Evolutionary conservation across 2,888 invertebrate genomes (phyloP), one percentile per base, ranked within the genome.

Genomic region (Eilema caniola): DNA sequence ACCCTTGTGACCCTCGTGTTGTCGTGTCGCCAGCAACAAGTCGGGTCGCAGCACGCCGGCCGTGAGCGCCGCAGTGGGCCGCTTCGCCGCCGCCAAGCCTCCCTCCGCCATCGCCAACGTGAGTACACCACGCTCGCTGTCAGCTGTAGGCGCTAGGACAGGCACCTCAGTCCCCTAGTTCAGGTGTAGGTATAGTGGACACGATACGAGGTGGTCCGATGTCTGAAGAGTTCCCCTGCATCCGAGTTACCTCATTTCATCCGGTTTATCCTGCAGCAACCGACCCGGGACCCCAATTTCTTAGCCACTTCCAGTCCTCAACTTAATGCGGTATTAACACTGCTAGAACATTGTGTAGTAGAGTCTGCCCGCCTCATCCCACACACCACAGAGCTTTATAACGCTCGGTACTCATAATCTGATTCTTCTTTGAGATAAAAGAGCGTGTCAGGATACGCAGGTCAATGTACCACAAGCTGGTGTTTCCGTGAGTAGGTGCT

Each of bases 31-130:
- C 70, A 80, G 64, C 77, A 85, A 86, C 72, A 81, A 80, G 62
- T 83, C 87, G 0, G 86, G 83, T 0, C 82, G 84, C 64, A 79
- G 47, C 69, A 84, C 87, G 56, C 87, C 88, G 4, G 79, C 71
- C 10, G 68, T 67, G 63, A 12, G 47, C 81, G 56, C 76, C 5
- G 84, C 85, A 1, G 86, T 87, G 8, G 91, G 93, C 1, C 89
- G 93, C 24, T 92, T 85, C 83, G 82, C 91, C 41, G 93, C 93
- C 0, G 82, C 76, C 41, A 88, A 87, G 59, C 93, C 93, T 0
- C 78, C 74, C 0, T 93, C 92, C 0, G 77, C 86, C 56, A 92
- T 93, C 63, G 91, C 81, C 23, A 83, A 76, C 62, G 92, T 92
- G 74, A 85, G 85, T 86, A 67, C 14, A 41, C 33, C 1, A 11